Evolutionary conservation across 2,888 invertebrate species (phyloP).

Genomic region (Hirudinaria manillensis): DNA sequence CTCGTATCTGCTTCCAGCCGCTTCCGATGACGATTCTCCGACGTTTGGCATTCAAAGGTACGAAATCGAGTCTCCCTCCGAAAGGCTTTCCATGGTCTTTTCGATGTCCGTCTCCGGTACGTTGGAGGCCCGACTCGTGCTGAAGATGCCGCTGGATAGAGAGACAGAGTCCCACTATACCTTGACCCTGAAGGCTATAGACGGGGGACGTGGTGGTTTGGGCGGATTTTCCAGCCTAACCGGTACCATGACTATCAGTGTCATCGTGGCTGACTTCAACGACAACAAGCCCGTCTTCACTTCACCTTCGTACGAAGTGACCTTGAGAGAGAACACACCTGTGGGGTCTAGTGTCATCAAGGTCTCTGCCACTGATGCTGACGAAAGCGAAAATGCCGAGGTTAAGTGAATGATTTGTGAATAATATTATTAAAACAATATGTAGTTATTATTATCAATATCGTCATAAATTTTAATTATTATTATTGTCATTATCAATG

Average conservation of each 20-base stretch:
- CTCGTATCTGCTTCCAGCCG: constrained; percentile 38
- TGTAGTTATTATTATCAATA: neutral
- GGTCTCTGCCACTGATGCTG: constrained; percentile 27
- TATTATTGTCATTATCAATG: neutral
- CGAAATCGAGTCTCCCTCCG: constrained; percentile 33
- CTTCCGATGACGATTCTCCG: constrained; percentile 39
- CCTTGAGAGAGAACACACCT: constrained; percentile 21
- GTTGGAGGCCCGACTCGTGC: constrained; percentile 34
- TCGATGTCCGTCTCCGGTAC: constrained; percentile 34
- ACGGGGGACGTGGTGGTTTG: constrained; percentile 29
- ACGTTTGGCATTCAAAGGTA: constrained; percentile 37
- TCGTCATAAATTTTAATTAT: neutral
- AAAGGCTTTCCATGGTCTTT: constrained; percentile 30
- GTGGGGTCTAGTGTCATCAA: constrained; percentile 14
- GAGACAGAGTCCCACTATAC: constrained; percentile 35
- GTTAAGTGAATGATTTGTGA: neutral
- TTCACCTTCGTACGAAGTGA: constrained; percentile 24
- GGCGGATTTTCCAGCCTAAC: constrained; percentile 13
- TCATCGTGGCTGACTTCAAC: constrained; percentile 29
- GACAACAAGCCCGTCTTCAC: constrained; percentile 28
- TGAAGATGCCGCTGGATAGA: constrained; percentile 36
- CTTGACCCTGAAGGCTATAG: constrained; percentile 34
- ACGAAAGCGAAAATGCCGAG: constrained; percentile 29
- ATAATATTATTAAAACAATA: neutral
- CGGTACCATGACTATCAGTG: constrained; percentile 15